Conservation (phyloP, 2,113 vertebrate genomes). For the Lepus europaeus region DNA sequence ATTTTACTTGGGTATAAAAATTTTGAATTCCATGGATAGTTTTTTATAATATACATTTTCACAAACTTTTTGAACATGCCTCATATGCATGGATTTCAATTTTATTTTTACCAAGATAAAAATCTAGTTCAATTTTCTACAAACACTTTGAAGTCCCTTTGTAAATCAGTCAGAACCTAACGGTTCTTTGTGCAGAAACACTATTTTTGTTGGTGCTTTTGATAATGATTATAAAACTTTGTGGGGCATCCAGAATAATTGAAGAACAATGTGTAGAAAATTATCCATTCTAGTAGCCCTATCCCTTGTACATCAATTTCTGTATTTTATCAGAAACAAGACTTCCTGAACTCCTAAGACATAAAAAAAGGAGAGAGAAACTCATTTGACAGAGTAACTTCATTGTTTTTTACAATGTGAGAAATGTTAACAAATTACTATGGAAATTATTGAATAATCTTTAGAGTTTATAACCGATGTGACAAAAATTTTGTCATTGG, state of each 20-base stretch:
- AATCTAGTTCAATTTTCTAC: no score
- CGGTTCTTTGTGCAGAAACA: not conserved
- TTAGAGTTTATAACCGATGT: not conserved
- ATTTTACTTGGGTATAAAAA: no score
- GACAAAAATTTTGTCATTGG: rapidly evolving
- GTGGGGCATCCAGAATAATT: not conserved
- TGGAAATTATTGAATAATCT: not conserved
- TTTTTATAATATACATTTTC: no score
- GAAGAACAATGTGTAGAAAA: rapidly evolving
- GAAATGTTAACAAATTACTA: not conserved
- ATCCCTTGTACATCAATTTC: not conserved
- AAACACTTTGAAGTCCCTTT: no score
- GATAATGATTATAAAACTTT: not conserved
- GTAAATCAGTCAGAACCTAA: not conserved
- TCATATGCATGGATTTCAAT: no score
- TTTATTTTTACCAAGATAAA: no score
- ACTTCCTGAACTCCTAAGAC: not conserved
- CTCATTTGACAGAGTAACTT: not conserved
- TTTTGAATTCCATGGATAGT: no score
- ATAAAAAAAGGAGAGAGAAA: not conserved
- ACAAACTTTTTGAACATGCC: no score
- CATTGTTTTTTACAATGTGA: not conserved
- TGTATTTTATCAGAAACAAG: not conserved
- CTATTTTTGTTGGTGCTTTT: not conserved
- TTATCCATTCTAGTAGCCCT: not conserved